Percentiles rank a stretch among this genome's conserved stretches.
Evolutionary conservation across 2,113 vertebrate genomes (phyloP).

Genomic region (Ailurus styani): DNA sequence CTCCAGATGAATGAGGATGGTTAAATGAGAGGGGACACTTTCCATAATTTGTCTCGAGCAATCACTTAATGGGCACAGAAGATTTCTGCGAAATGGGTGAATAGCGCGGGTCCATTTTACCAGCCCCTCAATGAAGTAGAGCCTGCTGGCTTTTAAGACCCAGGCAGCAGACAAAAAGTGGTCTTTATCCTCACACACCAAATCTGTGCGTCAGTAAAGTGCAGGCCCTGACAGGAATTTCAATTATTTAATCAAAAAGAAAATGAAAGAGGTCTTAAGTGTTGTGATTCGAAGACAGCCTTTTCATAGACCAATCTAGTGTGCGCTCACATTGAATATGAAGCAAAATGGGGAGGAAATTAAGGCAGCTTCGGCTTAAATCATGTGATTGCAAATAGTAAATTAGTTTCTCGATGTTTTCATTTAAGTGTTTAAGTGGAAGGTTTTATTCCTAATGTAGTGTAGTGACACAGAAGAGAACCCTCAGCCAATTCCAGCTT

Average conservation of each 20-base stretch:
- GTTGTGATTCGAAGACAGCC: slow-evolving; percentile 96
- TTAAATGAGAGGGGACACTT: slow-evolving; percentile 85
- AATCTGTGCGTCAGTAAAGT: slow-evolving; percentile 93
- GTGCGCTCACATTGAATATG: slow-evolving; percentile 96
- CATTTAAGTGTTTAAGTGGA: slow-evolving; percentile 99
- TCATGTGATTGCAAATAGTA: slow-evolving; percentile 98
- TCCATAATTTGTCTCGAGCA: slow-evolving; percentile 93
- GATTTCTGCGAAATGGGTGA: slow-evolving; percentile 92
- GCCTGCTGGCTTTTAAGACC: slow-evolving; percentile 85
- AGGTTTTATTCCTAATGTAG: slow-evolving; percentile 97
- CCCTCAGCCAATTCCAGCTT: slow-evolving; percentile 74
- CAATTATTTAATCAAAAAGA: slow-evolving; percentile 99
- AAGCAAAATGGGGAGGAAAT: slow-evolving; percentile 96
- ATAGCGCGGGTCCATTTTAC: slow-evolving; percentile 90
- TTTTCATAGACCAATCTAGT: slow-evolving; percentile 98
- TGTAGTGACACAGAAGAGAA: slow-evolving; percentile 90
- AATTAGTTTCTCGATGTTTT: slow-evolving; percentile 99
- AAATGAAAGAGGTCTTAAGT: slow-evolving; percentile 99
- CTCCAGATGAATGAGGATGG: slow-evolving; percentile 79
- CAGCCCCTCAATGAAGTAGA: slow-evolving; percentile 87
- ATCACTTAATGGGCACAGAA: slow-evolving; percentile 95
- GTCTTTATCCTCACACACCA: slow-evolving; percentile 85
- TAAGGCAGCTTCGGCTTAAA: slow-evolving; percentile 98
- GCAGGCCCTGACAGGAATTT: slow-evolving; percentile 99
- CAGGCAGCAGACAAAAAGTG: slow-evolving; percentile 70